Percentiles rank a stretch among this genome's conserved stretches.
phyloP scores from a whole-genome alignment of 2,797 vertebrate genomes.

The Argya squamiceps region DNA sequence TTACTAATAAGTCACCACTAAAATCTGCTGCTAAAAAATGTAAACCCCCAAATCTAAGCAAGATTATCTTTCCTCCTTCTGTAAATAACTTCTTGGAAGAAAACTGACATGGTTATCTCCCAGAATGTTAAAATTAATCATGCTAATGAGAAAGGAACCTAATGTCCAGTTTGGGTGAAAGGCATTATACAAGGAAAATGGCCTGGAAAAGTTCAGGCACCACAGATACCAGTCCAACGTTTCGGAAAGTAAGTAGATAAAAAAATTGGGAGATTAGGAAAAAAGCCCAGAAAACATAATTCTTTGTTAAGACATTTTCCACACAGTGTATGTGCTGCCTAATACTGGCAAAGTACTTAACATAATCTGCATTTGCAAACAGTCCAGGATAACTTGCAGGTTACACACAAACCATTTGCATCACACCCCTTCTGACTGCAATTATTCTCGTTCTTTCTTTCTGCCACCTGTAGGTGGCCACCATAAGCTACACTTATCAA shows the following conservation, averaged over 20 bases:
- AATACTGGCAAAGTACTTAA: not conserved
- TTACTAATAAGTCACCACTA: not conserved
- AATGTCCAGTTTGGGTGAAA: not conserved
- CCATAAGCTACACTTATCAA: slow-evolving; percentile 77
- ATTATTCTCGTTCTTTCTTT: slow-evolving; percentile 65
- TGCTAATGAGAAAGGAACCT: not conserved
- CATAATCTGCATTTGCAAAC: not conserved
- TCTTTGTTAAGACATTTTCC: not conserved
- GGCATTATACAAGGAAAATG: not conserved
- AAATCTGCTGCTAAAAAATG: not conserved
- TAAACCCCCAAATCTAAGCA: not conserved
- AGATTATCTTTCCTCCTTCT: not conserved
- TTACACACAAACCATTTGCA: not conserved
- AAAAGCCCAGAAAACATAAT: not conserved
- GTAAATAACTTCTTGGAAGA: not conserved
- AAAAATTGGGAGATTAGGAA: not conserved
- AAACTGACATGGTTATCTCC: not conserved
- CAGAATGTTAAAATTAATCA: not conserved
- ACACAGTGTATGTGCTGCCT: not conserved
- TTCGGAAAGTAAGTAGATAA: not conserved
- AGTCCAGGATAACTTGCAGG: not conserved
- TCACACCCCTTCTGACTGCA: not conserved
- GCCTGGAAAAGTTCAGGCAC: not conserved
- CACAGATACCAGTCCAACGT: not conserved
- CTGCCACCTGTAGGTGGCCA: slow-evolving; percentile 83